These are phyloP conservation scores for Proisotoma minuta DNA, from an alignment of 2,888 invertebrate genomes.

Conservation along the genomic window DNA sequence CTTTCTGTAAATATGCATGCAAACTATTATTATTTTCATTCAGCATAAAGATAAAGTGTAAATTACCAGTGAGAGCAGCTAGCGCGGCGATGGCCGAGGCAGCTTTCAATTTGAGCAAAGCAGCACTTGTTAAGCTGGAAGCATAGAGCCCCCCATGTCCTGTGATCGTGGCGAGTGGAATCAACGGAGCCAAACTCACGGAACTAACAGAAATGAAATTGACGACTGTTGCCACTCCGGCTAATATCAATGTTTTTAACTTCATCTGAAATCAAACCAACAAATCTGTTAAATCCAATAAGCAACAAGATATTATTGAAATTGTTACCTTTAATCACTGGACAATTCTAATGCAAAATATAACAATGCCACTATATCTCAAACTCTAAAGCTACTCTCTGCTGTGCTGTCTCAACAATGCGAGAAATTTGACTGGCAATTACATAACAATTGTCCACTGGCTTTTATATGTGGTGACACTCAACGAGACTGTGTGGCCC, in stretches of 20 bases:
- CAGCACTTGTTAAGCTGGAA: conserved; percentile 39
- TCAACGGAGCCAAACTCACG: conserved; percentile 28
- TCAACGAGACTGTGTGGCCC: too few relatives aligned
- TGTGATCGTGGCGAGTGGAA: conserved; percentile 42
- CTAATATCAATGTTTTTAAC: conserved; percentile 19
- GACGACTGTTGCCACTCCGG: conserved; percentile 28
- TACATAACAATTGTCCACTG: too few relatives aligned
- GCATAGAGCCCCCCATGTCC: conserved; percentile 39
- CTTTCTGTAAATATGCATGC: not conserved
- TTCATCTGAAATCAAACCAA: conserved; percentile 28
- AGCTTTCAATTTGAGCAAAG: conserved; percentile 43
- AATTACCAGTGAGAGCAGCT: conserved; percentile 15
- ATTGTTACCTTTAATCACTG: too few relatives aligned
- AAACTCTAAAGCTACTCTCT: too few relatives aligned
- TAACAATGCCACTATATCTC: too few relatives aligned
- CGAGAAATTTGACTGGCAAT: too few relatives aligned
- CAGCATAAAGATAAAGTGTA: not conserved
- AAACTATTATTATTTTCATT: not conserved
- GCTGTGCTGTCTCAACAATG: too few relatives aligned
- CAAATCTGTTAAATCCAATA: too few relatives aligned
- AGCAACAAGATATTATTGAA: too few relatives aligned
- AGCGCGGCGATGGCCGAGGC: conserved; percentile 34
- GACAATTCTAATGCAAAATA: too few relatives aligned
- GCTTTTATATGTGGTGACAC: too few relatives aligned
- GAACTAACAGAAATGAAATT: conserved; percentile 27